Conservation (phyloP, 2,797 vertebrate species). For the Sebastes cheni region DNA sequence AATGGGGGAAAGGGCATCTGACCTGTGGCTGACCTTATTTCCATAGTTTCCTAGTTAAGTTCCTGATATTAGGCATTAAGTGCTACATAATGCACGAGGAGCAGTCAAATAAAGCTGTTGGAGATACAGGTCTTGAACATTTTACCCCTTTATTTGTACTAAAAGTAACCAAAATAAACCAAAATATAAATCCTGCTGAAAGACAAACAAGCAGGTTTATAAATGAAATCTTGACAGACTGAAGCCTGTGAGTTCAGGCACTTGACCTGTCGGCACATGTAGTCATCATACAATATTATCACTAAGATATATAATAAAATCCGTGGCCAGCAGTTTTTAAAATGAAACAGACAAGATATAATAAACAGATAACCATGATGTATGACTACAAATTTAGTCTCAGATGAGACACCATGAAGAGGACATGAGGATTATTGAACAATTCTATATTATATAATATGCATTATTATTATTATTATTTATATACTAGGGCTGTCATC, state of each 20-base stretch:
- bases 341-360: not conserved
- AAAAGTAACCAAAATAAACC: conserved; percentile 8
- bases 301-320: not conserved
- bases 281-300: conserved; percentile 9
- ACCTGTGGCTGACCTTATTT: not conserved
- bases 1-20: not conserved
- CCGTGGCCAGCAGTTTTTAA: not conserved
- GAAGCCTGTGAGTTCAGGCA: not conserved
- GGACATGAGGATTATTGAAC: not conserved
- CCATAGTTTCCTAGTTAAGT: not conserved
- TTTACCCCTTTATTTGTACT: not conserved
- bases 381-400: not conserved
- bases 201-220: conserved; percentile 5
- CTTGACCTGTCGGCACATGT: conserved; percentile 19
- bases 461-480: no score
- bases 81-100: not conserved
- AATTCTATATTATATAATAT: fast-evolving
- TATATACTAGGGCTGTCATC: no score
- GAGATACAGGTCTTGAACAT: not conserved
- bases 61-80: not conserved
- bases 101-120: not conserved
- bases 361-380: not conserved
- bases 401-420: conserved; percentile 2
- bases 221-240: conserved; percentile 23
- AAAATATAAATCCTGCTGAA: not conserved